Percentiles rank a stretch among this genome's conserved stretches.
Conservation (phyloP, 1,140 invertebrate species). For the Drosophila azteca region DNA sequence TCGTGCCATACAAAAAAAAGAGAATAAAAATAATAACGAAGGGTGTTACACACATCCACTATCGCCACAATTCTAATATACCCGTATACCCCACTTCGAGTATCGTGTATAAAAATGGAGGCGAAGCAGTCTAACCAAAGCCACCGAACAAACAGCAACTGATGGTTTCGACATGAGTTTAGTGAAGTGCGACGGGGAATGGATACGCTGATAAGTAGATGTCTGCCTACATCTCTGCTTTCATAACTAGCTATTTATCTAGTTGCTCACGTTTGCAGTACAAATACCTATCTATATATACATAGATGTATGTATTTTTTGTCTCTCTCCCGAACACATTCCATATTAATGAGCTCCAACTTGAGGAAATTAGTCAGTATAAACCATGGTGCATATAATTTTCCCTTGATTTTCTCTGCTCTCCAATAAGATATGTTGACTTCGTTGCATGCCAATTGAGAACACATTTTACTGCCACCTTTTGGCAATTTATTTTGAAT, state of each 20-base stretch:
- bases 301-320: background rate
- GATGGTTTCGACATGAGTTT: constrained; percentile 20
- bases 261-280: background rate
- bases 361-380: constrained; percentile 10
- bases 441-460: constrained; percentile 4
- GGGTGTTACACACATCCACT: no score
- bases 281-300: background rate
- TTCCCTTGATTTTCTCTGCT: constrained; percentile 7
- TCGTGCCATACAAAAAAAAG: no score
- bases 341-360: no score
- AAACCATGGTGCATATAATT: constrained; percentile 14
- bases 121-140: constrained; percentile 1
- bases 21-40: no score
- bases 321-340: no score
- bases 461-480: background rate
- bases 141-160: constrained; percentile 5
- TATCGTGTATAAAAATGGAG: background rate
- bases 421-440: background rate
- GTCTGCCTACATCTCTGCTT: constrained; percentile 10
- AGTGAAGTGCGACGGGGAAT: constrained; percentile 27
- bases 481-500: constrained; percentile 11
- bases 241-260: constrained; percentile 3
- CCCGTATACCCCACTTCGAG: no score
- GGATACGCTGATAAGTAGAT: no score
- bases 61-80: no score